Base-by-base conservation (phyloP, 2,888 invertebrate species). In the Spilarctia lutea region DNA sequence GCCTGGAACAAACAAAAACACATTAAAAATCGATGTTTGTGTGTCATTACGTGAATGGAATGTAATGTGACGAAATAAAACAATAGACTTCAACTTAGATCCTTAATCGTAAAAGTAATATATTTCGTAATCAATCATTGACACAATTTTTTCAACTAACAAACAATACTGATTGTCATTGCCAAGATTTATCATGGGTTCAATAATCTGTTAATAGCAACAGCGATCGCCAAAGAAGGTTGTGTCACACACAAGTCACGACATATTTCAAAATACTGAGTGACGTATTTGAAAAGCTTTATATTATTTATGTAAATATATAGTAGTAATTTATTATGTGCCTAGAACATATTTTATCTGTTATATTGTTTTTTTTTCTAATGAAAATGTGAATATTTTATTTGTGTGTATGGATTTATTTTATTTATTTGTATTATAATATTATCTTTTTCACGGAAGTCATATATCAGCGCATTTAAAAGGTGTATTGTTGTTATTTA, bases 1-100 rank as follows among this genome's bases (percentile, higher is more conserved):
- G 93, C 90, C 95, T 96, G 94, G 39, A 96, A 95, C 90, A 94
- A 75, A 81, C 75, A 86, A 56, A 73, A 45, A 30, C 35, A 68
- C 30, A 10, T 33, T 48, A 33, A 39, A 68, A 30, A 68, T 27
- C 11, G 24, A 18, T 11, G 30, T 11, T 30, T 48, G 3, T 27
- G 30, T 68, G 2, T 30, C 2, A 18, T 45, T 48, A 24, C 65
- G 30, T 48, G 65, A 24, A 65, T 71, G 33, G 66, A 42, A 60
- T 56, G 11, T 56, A 45, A 67, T 60, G 35, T 27, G 18, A 24
- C 60, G 33, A 71, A 70, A 70, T 52, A 65, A 52, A 80, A 80
- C 83, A 79, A 83, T 78, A 68, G 68, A 48, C 67, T 69, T 75
- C 42, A 68, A 70, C 66, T 71, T 70, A 66, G 65, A 39, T 60